phyloP scores from a whole-genome alignment of 2,113 vertebrate genomes.

The Acanthisitta chloris region DNA sequence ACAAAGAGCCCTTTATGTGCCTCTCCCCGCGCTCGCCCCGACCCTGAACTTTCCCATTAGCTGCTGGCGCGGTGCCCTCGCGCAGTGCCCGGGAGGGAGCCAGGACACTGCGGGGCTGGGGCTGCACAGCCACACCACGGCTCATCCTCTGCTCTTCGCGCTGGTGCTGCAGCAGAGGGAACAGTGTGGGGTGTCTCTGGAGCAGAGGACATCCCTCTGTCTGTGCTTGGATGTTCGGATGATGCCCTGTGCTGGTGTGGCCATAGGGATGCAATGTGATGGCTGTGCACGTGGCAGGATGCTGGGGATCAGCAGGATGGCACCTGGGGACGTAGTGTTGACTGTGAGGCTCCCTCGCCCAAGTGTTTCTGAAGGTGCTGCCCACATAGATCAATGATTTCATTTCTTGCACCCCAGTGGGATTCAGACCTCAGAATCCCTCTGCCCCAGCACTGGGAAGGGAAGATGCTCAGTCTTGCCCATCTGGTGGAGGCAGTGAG shows the following conservation, averaged over 20 bases:
- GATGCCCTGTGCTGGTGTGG: neutral
- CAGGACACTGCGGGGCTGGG: rapidly evolving
- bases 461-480: neutral
- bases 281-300: rapidly evolving
- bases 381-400: neutral
- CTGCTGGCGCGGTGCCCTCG: neutral
- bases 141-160: rapidly evolving
- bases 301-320: neutral
- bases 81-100: neutral
- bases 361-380: neutral
- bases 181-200: neutral
- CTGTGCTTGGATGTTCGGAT: rapidly evolving
- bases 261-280: rapidly evolving
- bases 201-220: neutral
- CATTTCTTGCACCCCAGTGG: neutral
- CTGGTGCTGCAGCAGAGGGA: neutral
- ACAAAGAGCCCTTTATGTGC: constrained; percentile 63
- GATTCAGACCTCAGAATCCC: neutral
- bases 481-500: neutral
- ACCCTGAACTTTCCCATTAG: constrained; percentile 63
- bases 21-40: constrained; percentile 22
- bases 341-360: neutral
- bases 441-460: rapidly evolving
- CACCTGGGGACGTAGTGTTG: rapidly evolving
- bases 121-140: rapidly evolving